Conservation (phyloP, 2,797 vertebrate species). For the Syncerus caffer region DNA sequence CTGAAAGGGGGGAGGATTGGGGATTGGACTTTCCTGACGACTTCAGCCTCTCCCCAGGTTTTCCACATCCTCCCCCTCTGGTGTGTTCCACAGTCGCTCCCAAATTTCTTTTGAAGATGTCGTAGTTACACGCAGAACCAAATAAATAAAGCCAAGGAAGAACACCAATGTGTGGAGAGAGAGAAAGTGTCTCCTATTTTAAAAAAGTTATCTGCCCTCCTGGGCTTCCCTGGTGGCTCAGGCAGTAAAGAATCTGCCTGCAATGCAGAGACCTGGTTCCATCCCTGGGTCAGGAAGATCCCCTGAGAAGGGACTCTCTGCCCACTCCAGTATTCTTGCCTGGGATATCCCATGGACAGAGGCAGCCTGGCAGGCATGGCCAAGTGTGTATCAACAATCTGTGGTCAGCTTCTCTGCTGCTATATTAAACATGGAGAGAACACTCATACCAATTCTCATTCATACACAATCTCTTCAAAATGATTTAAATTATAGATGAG, state of each 20-base stretch:
- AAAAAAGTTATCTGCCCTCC: not conserved
- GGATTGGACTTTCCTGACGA: not conserved
- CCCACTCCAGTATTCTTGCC: not conserved
- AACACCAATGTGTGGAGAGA: not conserved
- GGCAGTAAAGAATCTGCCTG: not conserved
- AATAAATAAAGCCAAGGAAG: not conserved
- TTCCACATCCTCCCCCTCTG: not conserved
- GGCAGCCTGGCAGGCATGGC: not conserved
- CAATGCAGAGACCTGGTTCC: not conserved
- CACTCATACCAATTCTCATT: not conserved
- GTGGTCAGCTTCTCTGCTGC: not conserved
- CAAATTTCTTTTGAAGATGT: not conserved
- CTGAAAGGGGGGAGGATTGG: accelerated
- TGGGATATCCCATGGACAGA: not conserved
- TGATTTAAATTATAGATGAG: not conserved
- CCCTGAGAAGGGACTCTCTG: not conserved
- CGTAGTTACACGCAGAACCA: not conserved
- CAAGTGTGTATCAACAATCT: not conserved
- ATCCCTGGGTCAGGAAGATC: not conserved
- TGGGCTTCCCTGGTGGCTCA: not conserved
- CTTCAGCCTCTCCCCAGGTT: not conserved
- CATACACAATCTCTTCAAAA: not conserved
- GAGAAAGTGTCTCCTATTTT: not conserved
- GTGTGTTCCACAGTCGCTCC: not conserved
- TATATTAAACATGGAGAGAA: not conserved